These are phyloP conservation scores for Nomada lathburiana DNA, from an alignment of 2,888 invertebrate genomes.

Conservation along the genomic window DNA sequence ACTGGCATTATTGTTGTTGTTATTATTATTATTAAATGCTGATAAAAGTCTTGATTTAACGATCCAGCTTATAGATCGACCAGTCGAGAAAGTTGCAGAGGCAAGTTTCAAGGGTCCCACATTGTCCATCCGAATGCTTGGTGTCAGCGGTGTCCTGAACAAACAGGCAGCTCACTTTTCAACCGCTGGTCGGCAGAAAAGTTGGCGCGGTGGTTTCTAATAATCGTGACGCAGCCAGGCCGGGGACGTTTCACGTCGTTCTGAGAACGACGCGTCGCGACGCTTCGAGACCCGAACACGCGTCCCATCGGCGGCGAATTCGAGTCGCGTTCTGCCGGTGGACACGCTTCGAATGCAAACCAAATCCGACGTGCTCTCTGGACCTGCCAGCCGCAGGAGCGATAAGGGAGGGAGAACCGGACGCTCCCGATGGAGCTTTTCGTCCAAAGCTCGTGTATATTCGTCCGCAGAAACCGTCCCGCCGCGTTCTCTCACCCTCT, in stretches of 20 bases:
- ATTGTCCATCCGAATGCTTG: neutral
- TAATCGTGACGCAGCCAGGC: slow-evolving; percentile 32
- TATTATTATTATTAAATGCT: neutral
- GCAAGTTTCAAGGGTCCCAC: neutral
- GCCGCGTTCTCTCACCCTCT: slow-evolving; percentile 17
- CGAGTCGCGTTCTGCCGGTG: slow-evolving; percentile 74
- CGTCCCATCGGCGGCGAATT: slow-evolving; percentile 68
- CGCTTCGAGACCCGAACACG: slow-evolving; percentile 37
- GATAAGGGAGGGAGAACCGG: slow-evolving; percentile 33
- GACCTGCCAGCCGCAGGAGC: slow-evolving; percentile 36
- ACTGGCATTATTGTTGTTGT: no score
- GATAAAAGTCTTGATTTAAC: neutral
- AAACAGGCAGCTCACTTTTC: slow-evolving; percentile 39
- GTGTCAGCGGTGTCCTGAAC: slow-evolving; percentile 54
- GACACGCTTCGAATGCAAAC: slow-evolving; percentile 77
- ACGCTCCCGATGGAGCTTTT: slow-evolving; percentile 66
- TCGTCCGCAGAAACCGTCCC: slow-evolving; percentile 62
- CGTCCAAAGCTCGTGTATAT: slow-evolving; percentile 45
- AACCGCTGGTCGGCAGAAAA: slow-evolving; percentile 1
- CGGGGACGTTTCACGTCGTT: slow-evolving; percentile 28
- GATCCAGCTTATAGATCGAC: neutral
- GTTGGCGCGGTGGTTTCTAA: slow-evolving; percentile 42
- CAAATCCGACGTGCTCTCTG: slow-evolving; percentile 59
- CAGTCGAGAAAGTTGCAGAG: neutral
- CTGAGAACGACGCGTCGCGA: slow-evolving; percentile 52